These are phyloP conservation scores for Lepidurus arcticus DNA, from an alignment of 1,140 invertebrate species.

Conservation along the genomic window DNA sequence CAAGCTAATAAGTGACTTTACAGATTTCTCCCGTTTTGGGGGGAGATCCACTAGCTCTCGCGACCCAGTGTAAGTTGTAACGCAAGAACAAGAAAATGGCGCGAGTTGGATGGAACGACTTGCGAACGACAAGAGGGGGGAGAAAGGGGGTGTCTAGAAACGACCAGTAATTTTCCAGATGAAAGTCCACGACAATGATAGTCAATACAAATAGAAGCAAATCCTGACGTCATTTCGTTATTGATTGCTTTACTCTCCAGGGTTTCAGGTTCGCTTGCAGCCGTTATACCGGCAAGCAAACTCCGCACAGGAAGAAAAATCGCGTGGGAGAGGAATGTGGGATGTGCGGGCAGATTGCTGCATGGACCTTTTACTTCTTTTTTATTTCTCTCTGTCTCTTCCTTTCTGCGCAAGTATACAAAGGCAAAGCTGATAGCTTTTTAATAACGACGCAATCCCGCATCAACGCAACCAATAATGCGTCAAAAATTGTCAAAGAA, in stretches of 20 bases:
- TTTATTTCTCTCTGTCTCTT: not conserved
- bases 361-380: not conserved
- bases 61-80: too few relatives aligned
- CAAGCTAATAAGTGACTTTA: not conserved
- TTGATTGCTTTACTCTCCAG: constrained; percentile 21
- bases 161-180: constrained; percentile 3
- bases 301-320: not conserved
- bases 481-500: too few relatives aligned
- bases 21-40: not conserved
- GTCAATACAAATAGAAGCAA: constrained; percentile 22
- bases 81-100: not conserved
- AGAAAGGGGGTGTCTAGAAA: not conserved
- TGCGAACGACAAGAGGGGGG: not conserved
- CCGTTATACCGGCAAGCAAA: constrained; percentile 9
- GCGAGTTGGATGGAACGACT: not conserved
- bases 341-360: not conserved
- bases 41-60: too few relatives aligned
- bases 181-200: constrained; percentile 3
- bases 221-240: constrained; percentile 17
- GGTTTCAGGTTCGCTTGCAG: constrained; percentile 15
- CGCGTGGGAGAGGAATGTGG: constrained; percentile 16
- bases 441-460: not conserved
- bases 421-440: not conserved
- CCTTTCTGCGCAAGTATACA: not conserved
- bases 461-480: not conserved